Base-by-base conservation (phyloP, 2,888 invertebrate species). In the Silvanus unidentatus region DNA sequence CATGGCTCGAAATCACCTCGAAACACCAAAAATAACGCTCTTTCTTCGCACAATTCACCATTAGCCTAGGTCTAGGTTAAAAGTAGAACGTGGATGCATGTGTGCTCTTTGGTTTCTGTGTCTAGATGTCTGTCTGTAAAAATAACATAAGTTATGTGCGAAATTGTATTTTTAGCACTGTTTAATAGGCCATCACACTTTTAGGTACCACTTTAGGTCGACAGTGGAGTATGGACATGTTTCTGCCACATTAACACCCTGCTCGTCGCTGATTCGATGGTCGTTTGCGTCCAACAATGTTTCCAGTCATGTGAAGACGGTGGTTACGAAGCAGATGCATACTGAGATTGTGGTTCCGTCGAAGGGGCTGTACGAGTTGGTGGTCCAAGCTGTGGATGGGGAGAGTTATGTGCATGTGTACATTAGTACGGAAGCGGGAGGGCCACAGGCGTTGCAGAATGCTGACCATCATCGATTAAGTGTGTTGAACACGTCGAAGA, bases 341-440 rank as follows among this genome's bases (percentile, higher is more conserved):
- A 63, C 59, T 4, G 47, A 55, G n/a, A 49, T 56, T 40, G 40
- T 59, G 6, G 45, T 42, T 3, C 41, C 54, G 1, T 39, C 45
- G 3, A 44, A 48, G 43, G 62, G 60, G 4, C 14, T 48, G 2
- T 65, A 58, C 44, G 39, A 37, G 8, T 36, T 67, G 10, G 48
- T 55, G 6, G 30, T 66, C 22, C 50, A 40, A 16, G 52, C 65
- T 4, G 34, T 52, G 22, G 62, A 64, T 5, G 43, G 44, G 1
- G 58, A 63, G 32, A 64, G 65, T 5, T 61, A 57, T 42, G 59
- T 66, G n/a, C 65, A 69, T 40, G 54, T 73, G 6, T 72, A 70
- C 53, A 60, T 68, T 5, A 70, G 68, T 43, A 65, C 66, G n/a
- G 68, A 70, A 53, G 50, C 55, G 10, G 66, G 64, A n/a, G 68